These are phyloP conservation scores for Xestia sexstrigata DNA, from an alignment of 2,888 invertebrate genomes.

Conservation along the genomic window DNA sequence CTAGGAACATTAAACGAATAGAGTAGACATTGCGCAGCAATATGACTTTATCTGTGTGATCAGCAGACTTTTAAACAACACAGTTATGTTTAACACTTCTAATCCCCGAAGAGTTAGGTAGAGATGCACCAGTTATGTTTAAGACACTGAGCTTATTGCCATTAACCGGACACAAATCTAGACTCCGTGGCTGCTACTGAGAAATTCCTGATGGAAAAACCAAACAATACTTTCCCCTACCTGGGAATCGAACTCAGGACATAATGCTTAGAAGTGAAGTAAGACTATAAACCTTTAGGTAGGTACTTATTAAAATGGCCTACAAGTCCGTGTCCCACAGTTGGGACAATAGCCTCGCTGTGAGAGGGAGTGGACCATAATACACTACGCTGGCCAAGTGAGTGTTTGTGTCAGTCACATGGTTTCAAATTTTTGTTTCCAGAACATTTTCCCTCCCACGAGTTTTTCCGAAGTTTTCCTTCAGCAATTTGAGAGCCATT, in stretches of 20 bases:
- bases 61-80: neutral
- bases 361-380: neutral
- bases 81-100: neutral
- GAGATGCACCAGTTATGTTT: neutral
- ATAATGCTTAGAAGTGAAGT: neutral
- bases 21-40: neutral
- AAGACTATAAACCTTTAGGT: neutral
- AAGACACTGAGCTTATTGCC: neutral
- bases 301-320: too few relatives aligned
- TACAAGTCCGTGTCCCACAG: neutral
- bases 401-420: neutral
- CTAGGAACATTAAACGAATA: conserved; percentile 15
- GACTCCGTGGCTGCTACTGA: neutral
- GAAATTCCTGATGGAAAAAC: neutral
- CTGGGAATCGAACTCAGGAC: neutral
- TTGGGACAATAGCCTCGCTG: neutral
- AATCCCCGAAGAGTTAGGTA: neutral
- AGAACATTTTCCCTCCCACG: neutral
- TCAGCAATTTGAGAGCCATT: neutral
- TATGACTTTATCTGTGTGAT: neutral
- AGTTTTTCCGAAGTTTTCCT: neutral
- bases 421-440: neutral
- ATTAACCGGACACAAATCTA: neutral
- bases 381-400: too few relatives aligned
- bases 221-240: neutral